Base-by-base conservation (phyloP, 2,888 invertebrate species). In the Drosophila hamatofila region DNA sequence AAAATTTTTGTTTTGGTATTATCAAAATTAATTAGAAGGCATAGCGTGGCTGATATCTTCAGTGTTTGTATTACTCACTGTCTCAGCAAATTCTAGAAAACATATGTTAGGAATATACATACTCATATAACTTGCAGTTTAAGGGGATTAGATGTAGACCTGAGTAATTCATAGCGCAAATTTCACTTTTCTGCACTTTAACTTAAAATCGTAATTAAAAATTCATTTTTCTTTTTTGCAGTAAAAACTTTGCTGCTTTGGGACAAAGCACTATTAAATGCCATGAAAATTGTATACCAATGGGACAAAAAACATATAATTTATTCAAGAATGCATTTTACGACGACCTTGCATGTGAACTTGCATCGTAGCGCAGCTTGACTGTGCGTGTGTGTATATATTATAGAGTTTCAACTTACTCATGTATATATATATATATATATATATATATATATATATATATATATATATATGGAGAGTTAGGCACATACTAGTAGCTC, bases 251-350 rank as follows among this genome's bases (percentile, higher is more conserved):
- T 49, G 49, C 7, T n/a, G 25, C 8, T 46, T 12, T 18, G 49
- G 30, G 18, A 49, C 30, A 49, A 49, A 18, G 49, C 18, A 21
- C 49, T 49, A 7, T 49, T 14, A 33, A 49, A 30, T 14, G 30
- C 49, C 49, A 49, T 49, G 33, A 33, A 49, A 21, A 21, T 7
- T 21, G 30, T 49, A 30, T 30, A 7, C 30, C 49, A 49, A 33
- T 49, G 49, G 49, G 49, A 49, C 49, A 49, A 49, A 49, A 49
- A 49, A 33, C 30, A 49, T 49, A 33, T 49, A 52, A 52, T 23
- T 37, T 37, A 52, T 52, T 37, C 35, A 35, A 52, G 52, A 37
- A 52, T 52, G 23, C 21, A 52, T 52, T 37, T 35, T 6, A 21
- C 39, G 23, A 16, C 51, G 51, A 52, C 51, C 51, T 52, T 52